Conservation (phyloP, 2,888 invertebrate genomes). For the Saturnia pavonia region DNA sequence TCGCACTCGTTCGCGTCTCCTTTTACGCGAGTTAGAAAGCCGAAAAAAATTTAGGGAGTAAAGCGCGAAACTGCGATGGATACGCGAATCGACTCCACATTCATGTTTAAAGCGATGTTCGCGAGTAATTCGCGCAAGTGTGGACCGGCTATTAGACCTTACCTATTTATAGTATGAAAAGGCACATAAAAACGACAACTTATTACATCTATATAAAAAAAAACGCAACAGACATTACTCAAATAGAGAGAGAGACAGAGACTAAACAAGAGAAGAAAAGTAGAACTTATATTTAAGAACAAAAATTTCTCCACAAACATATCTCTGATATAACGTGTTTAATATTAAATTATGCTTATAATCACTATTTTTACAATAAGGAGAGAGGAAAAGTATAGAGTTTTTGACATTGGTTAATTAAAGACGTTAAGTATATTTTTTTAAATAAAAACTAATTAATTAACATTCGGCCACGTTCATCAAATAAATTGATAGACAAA, state of each 20-base stretch:
- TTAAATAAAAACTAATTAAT: background rate
- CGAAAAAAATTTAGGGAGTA: too few species aligned
- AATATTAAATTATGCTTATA: background rate
- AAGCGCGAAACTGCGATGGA: too few species aligned
- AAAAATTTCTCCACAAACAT: background rate
- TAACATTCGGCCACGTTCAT: background rate
- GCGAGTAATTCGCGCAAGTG: too few species aligned
- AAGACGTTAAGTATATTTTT: background rate
- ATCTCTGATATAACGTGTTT: background rate
- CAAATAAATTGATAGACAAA: background rate
- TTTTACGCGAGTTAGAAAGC: too few species aligned
- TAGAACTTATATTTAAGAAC: background rate
- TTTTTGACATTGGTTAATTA: background rate
- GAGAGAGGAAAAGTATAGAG: background rate
- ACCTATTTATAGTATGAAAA: background rate
- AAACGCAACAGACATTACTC: background rate
- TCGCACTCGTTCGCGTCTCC: too few species aligned
- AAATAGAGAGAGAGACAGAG: background rate
- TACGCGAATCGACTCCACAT: too few species aligned
- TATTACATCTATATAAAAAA: background rate
- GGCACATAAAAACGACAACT: conserved; percentile 3
- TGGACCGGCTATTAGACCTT: too few species aligned
- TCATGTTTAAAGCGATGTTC: too few species aligned
- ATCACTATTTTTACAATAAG: background rate
- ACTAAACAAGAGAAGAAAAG: background rate